phyloP scores from a whole-genome alignment of 2,888 invertebrate species.

The Apotomis betuletana region DNA sequence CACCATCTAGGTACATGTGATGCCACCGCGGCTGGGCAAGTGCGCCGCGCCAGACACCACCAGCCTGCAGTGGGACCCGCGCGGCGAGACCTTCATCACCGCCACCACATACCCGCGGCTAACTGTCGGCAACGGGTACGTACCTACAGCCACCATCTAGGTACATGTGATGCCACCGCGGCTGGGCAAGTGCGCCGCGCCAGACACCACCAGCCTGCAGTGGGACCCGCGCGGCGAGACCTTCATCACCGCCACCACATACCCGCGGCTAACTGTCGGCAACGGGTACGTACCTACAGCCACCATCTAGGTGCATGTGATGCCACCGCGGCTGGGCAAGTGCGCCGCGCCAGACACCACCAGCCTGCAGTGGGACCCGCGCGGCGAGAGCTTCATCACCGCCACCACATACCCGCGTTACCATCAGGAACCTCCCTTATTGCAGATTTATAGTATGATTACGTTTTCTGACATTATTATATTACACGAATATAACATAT shows the following conservation, averaged over 20 bases:
- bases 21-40: conserved; percentile 87
- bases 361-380: conserved; percentile 94
- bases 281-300: background rate
- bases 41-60: conserved; percentile 95
- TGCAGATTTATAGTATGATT: too few relatives aligned
- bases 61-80: conserved; percentile 94
- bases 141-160: background rate
- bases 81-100: conserved; percentile 96
- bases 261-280: conserved; percentile 94
- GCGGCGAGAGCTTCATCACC: conserved; percentile 96
- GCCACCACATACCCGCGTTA: conserved; percentile 96
- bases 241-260: conserved; percentile 97
- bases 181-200: conserved; percentile 90
- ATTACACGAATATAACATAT: too few relatives aligned
- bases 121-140: conserved; percentile 94
- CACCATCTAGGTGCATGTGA: too few relatives aligned
- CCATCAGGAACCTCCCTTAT: too few relatives aligned
- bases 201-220: conserved; percentile 93
- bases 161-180: conserved; percentile 52
- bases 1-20: too few relatives aligned
- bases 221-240: conserved; percentile 98
- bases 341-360: conserved; percentile 95
- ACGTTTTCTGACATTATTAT: too few relatives aligned
- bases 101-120: conserved; percentile 98
- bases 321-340: conserved; percentile 83